These are phyloP conservation scores for Tupaia tana DNA, from an alignment of 2,113 vertebrate genomes.

Conservation along the genomic window DNA sequence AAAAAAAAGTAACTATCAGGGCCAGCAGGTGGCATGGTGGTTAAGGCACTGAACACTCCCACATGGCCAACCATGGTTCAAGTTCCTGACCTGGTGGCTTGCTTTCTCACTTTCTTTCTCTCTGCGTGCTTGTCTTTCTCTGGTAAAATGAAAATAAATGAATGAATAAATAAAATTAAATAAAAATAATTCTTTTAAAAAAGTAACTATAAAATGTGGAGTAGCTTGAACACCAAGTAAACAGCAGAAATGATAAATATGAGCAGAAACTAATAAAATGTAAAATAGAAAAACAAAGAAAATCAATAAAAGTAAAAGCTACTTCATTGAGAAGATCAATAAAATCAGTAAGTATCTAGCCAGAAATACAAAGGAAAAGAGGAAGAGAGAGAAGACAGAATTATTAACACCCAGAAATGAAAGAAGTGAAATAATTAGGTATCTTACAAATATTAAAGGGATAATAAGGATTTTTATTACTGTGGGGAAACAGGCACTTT, in stretches of 20 bases:
- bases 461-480: constrained; percentile 14
- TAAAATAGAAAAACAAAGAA: background rate
- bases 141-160: too few species aligned
- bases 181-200: too few species aligned
- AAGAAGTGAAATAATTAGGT: background rate
- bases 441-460: constrained; percentile 5
- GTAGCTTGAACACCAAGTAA: background rate
- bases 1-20: background rate
- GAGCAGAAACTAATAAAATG: background rate
- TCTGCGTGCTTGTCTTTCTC: too few species aligned
- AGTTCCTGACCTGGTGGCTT: too few species aligned
- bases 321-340: background rate
- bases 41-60: too few species aligned
- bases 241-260: background rate
- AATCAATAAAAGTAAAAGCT: constrained; percentile 7
- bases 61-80: too few species aligned
- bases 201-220: background rate
- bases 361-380: background rate
- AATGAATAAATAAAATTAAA: too few species aligned
- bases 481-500: background rate
- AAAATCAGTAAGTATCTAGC: background rate
- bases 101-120: too few species aligned
- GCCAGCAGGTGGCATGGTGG: too few species aligned
- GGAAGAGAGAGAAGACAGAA: constrained; percentile 1
- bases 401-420: background rate